Evolutionary conservation across 2,113 vertebrate species (phyloP), one percentile per base, ranked within the genome.

Genomic region (Alectura lathami): DNA sequence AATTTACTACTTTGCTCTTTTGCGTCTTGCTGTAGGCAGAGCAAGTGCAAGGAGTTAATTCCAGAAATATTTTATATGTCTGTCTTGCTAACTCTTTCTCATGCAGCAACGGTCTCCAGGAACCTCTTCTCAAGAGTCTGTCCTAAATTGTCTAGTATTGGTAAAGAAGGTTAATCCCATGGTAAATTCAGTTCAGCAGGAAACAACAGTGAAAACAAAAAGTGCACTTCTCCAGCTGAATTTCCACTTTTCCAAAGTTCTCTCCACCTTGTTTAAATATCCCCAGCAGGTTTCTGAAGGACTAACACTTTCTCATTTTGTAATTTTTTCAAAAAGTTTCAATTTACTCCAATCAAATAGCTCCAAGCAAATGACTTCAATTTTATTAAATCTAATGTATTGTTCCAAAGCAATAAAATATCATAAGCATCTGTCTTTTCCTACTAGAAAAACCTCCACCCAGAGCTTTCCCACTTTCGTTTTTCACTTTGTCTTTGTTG

Each of bases 401-500:
- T 81, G 51, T 81, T 83, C n/a, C 14, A 57, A 93, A 81, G 56
- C 42, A 66, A 88, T 88, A 51, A 88, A 89, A 16, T 66, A 75
- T 67, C 42, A 42, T 62, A 56, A 72, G 80, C 85, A 88, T 79
- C 82, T 84, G 57, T 67, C 48, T 94, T 73, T 87, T 48, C 81
- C 47, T 73, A 91, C 48, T 40, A 95, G 76, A 80, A 84, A 53
- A 93, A 77, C 20, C 54, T 86, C 54, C 93, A 27, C 54, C 29
- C 79, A 63, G 64, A 88, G 51, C 38, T 90, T 83, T 89, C 80
- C 63, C 68, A 88, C 60, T 93, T 96, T 77, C 34, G 74, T 91
- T 89, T 88, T 96, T 88, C 60, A 88, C 72, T 93, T 94, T 4
- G 21, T 91, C 76, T 92, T 88, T 92, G 42, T 78, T 92, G 91